phyloP scores from a whole-genome alignment of 2,888 invertebrate genomes.

The Tachina lurida region DNA sequence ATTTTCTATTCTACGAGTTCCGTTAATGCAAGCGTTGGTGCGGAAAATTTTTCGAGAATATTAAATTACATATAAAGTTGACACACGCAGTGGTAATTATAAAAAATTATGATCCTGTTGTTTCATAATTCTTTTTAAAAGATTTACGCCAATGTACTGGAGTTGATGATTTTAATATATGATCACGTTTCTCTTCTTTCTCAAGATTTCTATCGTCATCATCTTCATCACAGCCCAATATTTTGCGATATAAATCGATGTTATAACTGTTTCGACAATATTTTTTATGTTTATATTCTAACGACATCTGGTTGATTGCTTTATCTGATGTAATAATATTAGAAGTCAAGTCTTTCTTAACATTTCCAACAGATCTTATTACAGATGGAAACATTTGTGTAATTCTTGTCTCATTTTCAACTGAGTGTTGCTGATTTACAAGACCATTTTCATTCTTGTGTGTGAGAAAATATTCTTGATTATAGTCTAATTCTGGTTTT shows the following conservation, averaged over 20 bases:
- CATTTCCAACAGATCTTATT: constrained; percentile 81
- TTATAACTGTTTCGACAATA: constrained; percentile 48
- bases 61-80: no score
- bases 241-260: constrained; percentile 78
- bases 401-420: not conserved
- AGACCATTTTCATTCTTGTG: not conserved
- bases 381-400: constrained; percentile 75
- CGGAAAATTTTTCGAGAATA: no score
- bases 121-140: constrained; percentile 76
- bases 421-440: not conserved
- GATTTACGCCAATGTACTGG: constrained; percentile 84
- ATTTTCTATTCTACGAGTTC: no score
- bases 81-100: no score
- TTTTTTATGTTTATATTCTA: constrained; percentile 61
- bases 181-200: constrained; percentile 22
- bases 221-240: constrained; percentile 75
- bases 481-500: not conserved
- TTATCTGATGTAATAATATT: constrained; percentile 23
- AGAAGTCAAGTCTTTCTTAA: constrained; percentile 75
- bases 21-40: no score
- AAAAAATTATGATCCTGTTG: constrained; percentile 28
- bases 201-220: constrained; percentile 65
- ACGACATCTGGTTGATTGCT: constrained; percentile 21
- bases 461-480: not conserved
- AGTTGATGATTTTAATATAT: constrained; percentile 40